phyloP scores from a whole-genome alignment of 2,888 invertebrate genomes.

The Drosophila fulvimacula region DNA sequence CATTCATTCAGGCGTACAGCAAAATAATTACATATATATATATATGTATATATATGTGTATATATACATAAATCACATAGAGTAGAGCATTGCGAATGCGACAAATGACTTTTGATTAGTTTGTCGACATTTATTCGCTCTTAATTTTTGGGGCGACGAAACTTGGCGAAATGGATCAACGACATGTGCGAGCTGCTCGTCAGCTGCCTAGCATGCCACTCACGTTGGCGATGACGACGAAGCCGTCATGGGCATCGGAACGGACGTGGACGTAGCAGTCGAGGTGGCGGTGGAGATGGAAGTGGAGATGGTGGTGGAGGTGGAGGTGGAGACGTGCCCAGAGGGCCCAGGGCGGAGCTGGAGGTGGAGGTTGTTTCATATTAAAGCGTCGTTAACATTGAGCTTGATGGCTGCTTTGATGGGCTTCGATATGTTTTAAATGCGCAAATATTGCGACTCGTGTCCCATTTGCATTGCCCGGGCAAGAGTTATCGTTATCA shows the following conservation, averaged over 20 bases:
- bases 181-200: conserved; percentile 58
- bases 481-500: conserved; percentile 72
- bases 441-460: conserved; percentile 70
- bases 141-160: conserved; percentile 60
- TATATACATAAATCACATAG: background rate
- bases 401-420: conserved; percentile 72
- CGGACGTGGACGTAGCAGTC: conserved; percentile 46
- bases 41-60: background rate
- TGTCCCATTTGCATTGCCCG: conserved; percentile 66
- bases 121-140: conserved; percentile 37
- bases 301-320: background rate
- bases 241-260: conserved; percentile 59
- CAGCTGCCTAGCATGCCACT: conserved; percentile 60
- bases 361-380: conserved; percentile 48
- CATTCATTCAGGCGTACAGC: background rate
- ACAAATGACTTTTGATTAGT: conserved; percentile 23
- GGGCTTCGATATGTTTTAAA: conserved; percentile 71
- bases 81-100: conserved; percentile 47
- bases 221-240: conserved; percentile 66
- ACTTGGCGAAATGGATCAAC: conserved; percentile 74
- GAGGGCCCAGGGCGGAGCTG: conserved; percentile 4
- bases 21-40: background rate
- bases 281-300: background rate
- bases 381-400: conserved; percentile 77
- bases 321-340: conserved; percentile 22